These are phyloP conservation scores for Pseudococcus jackbeardsleyi DNA, from an alignment of 2,888 invertebrate species.

Conservation along the genomic window DNA sequence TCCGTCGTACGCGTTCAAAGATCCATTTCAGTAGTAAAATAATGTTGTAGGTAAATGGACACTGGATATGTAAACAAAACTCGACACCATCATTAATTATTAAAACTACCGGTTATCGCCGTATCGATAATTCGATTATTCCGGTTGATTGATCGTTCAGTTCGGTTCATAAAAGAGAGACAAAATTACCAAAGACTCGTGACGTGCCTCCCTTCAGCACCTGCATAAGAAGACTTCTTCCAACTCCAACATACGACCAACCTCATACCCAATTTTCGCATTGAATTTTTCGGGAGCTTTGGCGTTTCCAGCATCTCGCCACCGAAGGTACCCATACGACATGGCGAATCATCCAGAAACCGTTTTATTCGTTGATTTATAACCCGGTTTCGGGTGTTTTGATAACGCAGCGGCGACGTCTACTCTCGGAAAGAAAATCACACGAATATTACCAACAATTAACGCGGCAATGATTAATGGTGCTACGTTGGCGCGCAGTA, in stretches of 20 bases:
- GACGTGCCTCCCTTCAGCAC: not conserved
- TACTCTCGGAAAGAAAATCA: conserved; percentile 59
- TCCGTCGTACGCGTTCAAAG: conserved; percentile 12
- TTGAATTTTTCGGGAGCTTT: too few relatives aligned
- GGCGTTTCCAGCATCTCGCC: not conserved
- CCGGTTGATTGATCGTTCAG: conserved; percentile 19
- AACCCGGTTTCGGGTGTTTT: conserved; percentile 39
- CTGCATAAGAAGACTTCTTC: too few relatives aligned
- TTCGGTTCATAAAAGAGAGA: not conserved
- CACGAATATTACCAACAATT: conserved; percentile 61
- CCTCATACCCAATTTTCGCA: too few relatives aligned
- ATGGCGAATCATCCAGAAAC: conserved; percentile 32
- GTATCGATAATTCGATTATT: conserved; percentile 36
- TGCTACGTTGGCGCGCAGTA: conserved; percentile 16
- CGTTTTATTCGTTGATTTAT: conserved; percentile 52
- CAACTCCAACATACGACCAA: too few relatives aligned
- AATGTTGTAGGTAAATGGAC: conserved; percentile 45
- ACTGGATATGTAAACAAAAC: conserved; percentile 24
- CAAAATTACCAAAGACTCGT: conserved; percentile 11
- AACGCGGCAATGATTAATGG: conserved; percentile 58
- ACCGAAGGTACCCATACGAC: not conserved
- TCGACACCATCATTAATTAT: conserved; percentile 11
- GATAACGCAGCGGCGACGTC: conserved; percentile 47
- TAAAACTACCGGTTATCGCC: conserved; percentile 23
- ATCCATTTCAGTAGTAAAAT: conserved; percentile 18